phyloP scores from a whole-genome alignment of 1,140 invertebrate genomes.

The Drosophila serrata region DNA sequence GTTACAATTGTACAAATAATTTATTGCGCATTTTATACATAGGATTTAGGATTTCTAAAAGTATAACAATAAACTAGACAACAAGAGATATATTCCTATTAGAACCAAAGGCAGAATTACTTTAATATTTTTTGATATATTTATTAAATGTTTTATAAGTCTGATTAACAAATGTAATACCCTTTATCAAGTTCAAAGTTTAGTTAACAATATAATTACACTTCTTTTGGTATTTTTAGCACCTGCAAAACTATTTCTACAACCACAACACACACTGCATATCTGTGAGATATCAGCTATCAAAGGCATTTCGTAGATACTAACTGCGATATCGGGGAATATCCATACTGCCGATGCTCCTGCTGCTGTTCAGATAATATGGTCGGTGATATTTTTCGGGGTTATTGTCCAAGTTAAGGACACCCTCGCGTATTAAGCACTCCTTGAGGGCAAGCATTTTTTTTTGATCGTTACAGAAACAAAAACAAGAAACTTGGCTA shows the following conservation, averaged over 20 bases:
- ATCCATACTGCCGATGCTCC: slow-evolving; percentile 69
- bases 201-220: background rate
- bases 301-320: slow-evolving; percentile 40
- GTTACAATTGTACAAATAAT: slow-evolving; percentile 6
- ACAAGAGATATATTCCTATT: background rate
- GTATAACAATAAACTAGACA: background rate
- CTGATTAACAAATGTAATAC: no score
- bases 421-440: slow-evolving; percentile 81
- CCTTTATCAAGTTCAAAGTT: background rate
- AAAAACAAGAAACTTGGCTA: slow-evolving; percentile 22
- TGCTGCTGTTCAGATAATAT: slow-evolving; percentile 62
- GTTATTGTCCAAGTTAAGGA: slow-evolving; percentile 74
- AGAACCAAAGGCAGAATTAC: background rate
- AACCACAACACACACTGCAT: slow-evolving; percentile 8
- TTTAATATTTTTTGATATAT: background rate
- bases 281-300: slow-evolving; percentile 40
- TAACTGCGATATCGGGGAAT: slow-evolving; percentile 78
- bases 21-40: background rate
- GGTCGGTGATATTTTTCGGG: slow-evolving; percentile 39
- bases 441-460: slow-evolving; percentile 82
- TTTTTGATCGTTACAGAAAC: slow-evolving; percentile 19
- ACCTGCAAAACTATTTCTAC: slow-evolving; percentile 2
- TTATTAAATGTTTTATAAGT: background rate
- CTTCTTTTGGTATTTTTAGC: background rate
- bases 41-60: background rate